phyloP scores from a whole-genome alignment of 2,113 vertebrate species.

The Carassius auratus region DNA sequence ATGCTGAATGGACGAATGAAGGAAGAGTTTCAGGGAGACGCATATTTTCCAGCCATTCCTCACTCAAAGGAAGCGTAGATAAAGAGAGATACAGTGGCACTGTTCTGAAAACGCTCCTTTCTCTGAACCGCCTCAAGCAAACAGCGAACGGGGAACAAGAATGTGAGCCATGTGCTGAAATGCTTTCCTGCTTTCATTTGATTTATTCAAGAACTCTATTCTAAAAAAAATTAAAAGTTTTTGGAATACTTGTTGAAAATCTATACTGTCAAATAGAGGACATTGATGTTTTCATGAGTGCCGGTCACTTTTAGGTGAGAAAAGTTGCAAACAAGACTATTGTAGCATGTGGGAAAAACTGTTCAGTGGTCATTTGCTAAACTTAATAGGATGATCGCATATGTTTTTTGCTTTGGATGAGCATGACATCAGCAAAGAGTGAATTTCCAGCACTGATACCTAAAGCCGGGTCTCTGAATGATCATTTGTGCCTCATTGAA shows the following conservation, averaged over 20 bases:
- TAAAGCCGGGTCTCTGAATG: conserved; percentile 2
- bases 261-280: background rate
- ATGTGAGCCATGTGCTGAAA: conserved; percentile 15
- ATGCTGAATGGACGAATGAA: conserved; percentile 52
- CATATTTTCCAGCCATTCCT: conserved; percentile 47
- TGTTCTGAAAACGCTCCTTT: background rate
- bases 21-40: conserved; percentile 35
- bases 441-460: background rate
- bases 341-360: conserved; percentile 3
- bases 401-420: background rate
- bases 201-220: background rate
- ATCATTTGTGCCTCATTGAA: conserved; percentile 28
- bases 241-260: background rate
- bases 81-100: background rate
- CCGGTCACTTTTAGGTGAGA: background rate
- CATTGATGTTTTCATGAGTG: background rate
- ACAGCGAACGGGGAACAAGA: conserved; percentile 1
- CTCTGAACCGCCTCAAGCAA: conserved; percentile 1
- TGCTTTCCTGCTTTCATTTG: background rate
- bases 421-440: conserved; percentile 14
- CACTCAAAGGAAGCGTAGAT: background rate
- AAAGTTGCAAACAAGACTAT: background rate
- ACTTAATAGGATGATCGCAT: conserved; percentile 27
- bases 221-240: background rate
- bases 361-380: conserved; percentile 15